These are phyloP conservation scores for Piscicola geometra DNA, from an alignment of 2,888 invertebrate species.

Conservation along the genomic window DNA sequence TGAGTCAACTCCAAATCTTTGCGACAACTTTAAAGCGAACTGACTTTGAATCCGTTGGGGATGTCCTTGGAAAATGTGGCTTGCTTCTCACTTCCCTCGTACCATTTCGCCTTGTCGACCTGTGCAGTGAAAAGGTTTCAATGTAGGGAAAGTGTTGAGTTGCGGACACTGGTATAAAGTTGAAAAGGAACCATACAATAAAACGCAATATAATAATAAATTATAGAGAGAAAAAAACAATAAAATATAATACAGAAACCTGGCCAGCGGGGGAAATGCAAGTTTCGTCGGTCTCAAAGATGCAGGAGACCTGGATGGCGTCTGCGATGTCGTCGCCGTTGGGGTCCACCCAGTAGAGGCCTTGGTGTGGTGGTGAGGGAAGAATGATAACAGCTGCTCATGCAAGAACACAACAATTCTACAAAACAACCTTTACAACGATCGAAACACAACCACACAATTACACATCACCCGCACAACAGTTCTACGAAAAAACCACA, in stretches of 20 bases:
- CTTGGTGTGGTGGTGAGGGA: constrained; percentile 56
- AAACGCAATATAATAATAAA: background rate
- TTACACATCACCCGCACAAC: too few species aligned
- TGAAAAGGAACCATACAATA: background rate
- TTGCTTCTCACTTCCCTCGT: constrained; percentile 35
- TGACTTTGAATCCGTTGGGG: constrained; percentile 41
- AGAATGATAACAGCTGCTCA: background rate
- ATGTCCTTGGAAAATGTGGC: constrained; percentile 45
- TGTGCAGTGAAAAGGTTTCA: background rate
- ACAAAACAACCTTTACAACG: too few species aligned
- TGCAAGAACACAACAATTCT: too few species aligned
- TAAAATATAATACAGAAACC: background rate
- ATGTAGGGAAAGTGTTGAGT: background rate
- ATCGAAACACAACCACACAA: too few species aligned
- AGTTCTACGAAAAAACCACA: background rate
- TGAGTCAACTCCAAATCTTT: too few species aligned
- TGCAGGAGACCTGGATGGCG: constrained; percentile 78
- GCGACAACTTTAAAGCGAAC: constrained; percentile 17
- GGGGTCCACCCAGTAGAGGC: constrained; percentile 85
- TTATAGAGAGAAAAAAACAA: background rate
- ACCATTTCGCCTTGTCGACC: constrained; percentile 37
- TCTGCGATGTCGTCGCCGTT: constrained; percentile 77
- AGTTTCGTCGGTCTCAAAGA: constrained; percentile 70
- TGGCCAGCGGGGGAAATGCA: constrained; percentile 61
- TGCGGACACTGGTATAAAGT: background rate